Evolutionary conservation across 1,140 invertebrate genomes (phyloP), one percentile per base, ranked within the genome.

Genomic region (Macrocentrus cingulum): DNA sequence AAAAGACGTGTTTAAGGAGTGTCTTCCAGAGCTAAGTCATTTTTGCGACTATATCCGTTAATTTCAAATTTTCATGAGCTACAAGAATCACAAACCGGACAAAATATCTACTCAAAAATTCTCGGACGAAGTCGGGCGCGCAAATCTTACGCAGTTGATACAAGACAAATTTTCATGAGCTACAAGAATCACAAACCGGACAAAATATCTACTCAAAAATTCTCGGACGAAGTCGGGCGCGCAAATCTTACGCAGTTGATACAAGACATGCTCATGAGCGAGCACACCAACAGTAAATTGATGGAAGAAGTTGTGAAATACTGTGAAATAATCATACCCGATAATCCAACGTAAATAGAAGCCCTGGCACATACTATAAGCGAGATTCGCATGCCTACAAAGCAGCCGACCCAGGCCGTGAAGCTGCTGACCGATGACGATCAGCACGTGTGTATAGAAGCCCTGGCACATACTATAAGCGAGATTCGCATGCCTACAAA

Each of bases 141-240:
- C 82, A 4, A 72, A n/a, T n/a, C n/a, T n/a, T n/a, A n/a, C n/a
- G n/a, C n/a, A n/a, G n/a, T n/a, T n/a, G n/a, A n/a, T n/a, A n/a
- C n/a, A n/a, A n/a, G n/a, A n/a, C n/a, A n/a, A n/a, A n/a, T n/a
- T n/a, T n/a, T n/a, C n/a, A n/a, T n/a, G n/a, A n/a, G n/a, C n/a
- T n/a, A n/a, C n/a, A n/a, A n/a, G n/a, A n/a, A n/a, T n/a, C n/a
- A n/a, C n/a, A n/a, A n/a, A n/a, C n/a, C n/a, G n/a, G n/a, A n/a
- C n/a, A n/a, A n/a, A n/a, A n/a, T n/a, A n/a, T n/a, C 78, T 45
- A 66, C 75, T 0, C 85, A 85, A 70, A 87, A 89, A 70, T 71
- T 88, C 1, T 80, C 83, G 3, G 88, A 90, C 71, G 84, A 87
- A 71, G 83, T 83, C 44, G 87, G 86, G 8, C 82, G 84, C 63